Percentiles rank a stretch among this genome's conserved stretches.
Evolutionary conservation across 2,888 invertebrate species (phyloP).

Genomic region (Ryuthela nishihirai): DNA sequence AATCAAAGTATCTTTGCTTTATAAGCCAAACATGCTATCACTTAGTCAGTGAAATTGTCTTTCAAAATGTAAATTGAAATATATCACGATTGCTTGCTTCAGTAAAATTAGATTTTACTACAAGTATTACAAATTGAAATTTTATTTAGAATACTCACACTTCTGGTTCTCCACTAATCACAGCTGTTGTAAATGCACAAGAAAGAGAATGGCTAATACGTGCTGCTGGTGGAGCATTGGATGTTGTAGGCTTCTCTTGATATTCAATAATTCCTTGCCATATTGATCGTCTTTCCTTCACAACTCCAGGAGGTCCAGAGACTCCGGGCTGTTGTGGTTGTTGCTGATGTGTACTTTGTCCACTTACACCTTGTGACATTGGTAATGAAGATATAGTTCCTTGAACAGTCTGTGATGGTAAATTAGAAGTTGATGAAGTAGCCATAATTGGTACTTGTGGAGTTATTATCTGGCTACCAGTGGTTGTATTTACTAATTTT

Average conservation of each 20-base stretch:
- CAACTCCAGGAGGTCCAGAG: background rate
- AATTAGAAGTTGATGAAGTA: slow-evolving; percentile 5
- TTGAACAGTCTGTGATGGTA: slow-evolving; percentile 12
- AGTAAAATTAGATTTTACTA: too few species aligned
- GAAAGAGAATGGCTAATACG: slow-evolving; percentile 65
- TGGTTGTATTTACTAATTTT: slow-evolving; percentile 15
- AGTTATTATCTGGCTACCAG: slow-evolving; percentile 8
- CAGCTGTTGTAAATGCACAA: slow-evolving; percentile 63
- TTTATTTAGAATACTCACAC: slow-evolving; percentile 62
- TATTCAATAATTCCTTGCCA: slow-evolving; percentile 87
- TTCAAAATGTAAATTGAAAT: too few species aligned
- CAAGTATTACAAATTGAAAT: too few species aligned
- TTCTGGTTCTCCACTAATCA: slow-evolving; percentile 80
- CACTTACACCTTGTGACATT: slow-evolving; percentile 12
- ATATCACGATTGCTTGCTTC: too few species aligned
- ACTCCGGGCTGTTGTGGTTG: slow-evolving; percentile 1
- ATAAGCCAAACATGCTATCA: too few species aligned
- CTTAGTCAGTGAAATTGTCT: too few species aligned
- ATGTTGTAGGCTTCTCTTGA: slow-evolving; percentile 71
- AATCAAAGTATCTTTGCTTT: too few species aligned
- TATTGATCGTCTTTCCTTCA: slow-evolving; percentile 49
- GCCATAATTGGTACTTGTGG: slow-evolving; percentile 16
- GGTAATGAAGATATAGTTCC: slow-evolving; percentile 4
- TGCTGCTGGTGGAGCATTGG: too few species aligned
- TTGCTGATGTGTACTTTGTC: slow-evolving; percentile 18